phyloP scores from a whole-genome alignment of 2,888 invertebrate genomes.

The Stenchaetothrips biformis region DNA sequence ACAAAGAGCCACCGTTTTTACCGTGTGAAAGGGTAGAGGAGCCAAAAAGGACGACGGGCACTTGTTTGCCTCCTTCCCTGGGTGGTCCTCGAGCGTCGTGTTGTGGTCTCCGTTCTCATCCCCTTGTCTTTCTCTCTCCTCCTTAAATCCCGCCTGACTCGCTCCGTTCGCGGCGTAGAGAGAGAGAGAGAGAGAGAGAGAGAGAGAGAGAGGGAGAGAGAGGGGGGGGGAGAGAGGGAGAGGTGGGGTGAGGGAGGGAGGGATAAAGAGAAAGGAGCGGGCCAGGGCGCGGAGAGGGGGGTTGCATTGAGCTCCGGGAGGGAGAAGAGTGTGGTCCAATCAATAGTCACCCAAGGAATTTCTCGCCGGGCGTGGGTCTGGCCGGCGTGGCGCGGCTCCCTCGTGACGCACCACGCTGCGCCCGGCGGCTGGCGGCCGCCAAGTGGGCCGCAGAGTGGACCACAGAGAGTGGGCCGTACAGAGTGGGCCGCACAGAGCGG shows the following conservation, averaged over 20 bases:
- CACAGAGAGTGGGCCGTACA: no score
- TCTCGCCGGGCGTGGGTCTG: not conserved
- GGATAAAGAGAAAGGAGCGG: not conserved
- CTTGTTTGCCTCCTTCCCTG: no score
- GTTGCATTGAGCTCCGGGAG: not conserved
- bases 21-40: no score
- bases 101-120: not conserved
- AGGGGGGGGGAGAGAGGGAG: not conserved
- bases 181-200: not conserved
- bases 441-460: no score
- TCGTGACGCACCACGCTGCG: no score
- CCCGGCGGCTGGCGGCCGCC: no score
- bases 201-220: not conserved
- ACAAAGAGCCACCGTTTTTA: no score
- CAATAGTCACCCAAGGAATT: slow-evolving; percentile 21
- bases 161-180: not conserved
- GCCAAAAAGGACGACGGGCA: no score
- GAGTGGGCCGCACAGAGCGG: no score
- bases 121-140: not conserved
- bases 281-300: not conserved
- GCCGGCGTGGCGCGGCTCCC: no score
- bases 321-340: not conserved
- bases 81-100: no score
- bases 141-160: not conserved
- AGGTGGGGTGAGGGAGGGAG: not conserved